These are phyloP conservation scores for Cygnus buccinator DNA, from an alignment of 2,113 vertebrate species.

Conservation along the genomic window DNA sequence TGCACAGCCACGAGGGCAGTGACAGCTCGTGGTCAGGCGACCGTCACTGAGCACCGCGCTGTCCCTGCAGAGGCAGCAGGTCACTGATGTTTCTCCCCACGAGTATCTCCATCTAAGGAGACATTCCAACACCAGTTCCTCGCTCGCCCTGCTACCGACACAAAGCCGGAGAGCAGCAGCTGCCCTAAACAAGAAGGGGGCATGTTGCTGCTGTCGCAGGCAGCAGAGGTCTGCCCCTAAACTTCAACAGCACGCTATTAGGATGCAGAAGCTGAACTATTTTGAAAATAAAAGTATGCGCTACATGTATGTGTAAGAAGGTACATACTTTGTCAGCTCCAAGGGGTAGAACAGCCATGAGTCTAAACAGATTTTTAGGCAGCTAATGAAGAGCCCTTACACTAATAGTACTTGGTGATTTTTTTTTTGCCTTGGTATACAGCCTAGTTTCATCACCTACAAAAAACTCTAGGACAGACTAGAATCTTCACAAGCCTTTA, in stretches of 20 bases:
- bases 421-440: slow-evolving; percentile 1
- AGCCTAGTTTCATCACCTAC: slow-evolving; percentile 70
- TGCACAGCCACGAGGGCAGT: accelerated
- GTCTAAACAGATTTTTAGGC: not conserved
- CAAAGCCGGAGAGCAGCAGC: not conserved
- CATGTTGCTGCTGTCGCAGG: accelerated
- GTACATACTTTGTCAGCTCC: not conserved
- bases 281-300: not conserved
- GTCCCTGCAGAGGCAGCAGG: not conserved
- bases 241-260: accelerated
- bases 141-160: not conserved
- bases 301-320: accelerated
- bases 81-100: accelerated
- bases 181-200: not conserved
- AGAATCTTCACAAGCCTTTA: slow-evolving; percentile 56
- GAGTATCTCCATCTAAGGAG: not conserved
- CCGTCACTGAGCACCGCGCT: accelerated
- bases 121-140: accelerated
- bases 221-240: not conserved
- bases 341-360: not conserved
- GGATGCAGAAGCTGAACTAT: not conserved
- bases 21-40: not conserved
- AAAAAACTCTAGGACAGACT: slow-evolving; percentile 36
- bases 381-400: not conserved
- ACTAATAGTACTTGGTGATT: not conserved